Percentiles rank a stretch among this genome's conserved stretches.
Conservation (phyloP, 1,140 invertebrate species). For the Physella acuta region DNA sequence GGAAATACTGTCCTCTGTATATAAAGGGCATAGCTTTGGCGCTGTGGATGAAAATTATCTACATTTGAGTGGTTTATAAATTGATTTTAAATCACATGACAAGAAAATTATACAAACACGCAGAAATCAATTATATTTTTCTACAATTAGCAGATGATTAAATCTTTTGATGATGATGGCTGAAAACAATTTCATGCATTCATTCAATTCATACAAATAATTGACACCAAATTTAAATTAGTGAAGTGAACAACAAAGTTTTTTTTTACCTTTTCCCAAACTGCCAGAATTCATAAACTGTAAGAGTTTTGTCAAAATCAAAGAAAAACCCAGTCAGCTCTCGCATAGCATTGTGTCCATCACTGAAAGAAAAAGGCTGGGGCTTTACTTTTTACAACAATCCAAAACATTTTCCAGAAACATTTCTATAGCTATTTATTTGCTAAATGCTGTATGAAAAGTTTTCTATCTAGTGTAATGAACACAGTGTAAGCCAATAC, state of each 20-base stretch:
- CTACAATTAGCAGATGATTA: background rate
- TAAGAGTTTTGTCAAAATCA: slow-evolving; percentile 51
- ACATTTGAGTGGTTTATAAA: background rate
- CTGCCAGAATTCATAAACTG: slow-evolving; percentile 57
- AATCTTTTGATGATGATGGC: too few relatives aligned
- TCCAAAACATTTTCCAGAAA: too few relatives aligned
- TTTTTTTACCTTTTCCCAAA: slow-evolving; percentile 55
- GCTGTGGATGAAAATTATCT: slow-evolving; percentile 37
- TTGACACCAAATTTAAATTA: background rate
- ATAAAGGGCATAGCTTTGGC: slow-evolving; percentile 58
- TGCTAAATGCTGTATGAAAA: too few relatives aligned
- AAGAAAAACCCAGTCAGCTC: slow-evolving; percentile 59
- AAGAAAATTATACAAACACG: too few relatives aligned
- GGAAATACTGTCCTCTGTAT: slow-evolving; percentile 43
- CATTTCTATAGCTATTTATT: too few relatives aligned
- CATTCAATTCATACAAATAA: background rate
- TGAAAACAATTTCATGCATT: background rate
- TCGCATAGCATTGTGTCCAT: slow-evolving; percentile 55
- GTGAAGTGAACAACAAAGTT: background rate
- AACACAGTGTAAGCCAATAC: too few relatives aligned
- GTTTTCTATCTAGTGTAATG: too few relatives aligned
- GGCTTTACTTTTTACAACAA: too few relatives aligned
- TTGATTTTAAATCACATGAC: too few relatives aligned
- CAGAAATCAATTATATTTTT: too few relatives aligned
- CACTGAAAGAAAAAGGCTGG: slow-evolving; percentile 44